These are phyloP conservation scores for Coboldia fuscipes DNA, from an alignment of 1,140 invertebrate genomes.

Conservation along the genomic window DNA sequence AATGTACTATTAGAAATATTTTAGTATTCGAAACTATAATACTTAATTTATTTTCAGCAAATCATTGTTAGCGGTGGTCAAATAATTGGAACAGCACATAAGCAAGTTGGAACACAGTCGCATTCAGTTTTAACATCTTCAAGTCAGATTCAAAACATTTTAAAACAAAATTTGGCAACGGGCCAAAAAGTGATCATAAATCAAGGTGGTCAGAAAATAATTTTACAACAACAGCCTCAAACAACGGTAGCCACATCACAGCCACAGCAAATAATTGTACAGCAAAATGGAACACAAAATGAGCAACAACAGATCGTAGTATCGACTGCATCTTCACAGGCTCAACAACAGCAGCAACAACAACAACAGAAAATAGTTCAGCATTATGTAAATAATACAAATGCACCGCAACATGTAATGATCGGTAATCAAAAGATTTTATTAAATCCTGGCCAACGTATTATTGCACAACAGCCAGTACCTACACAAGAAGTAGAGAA, in stretches of 20 bases:
- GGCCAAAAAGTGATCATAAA: constrained; percentile 13
- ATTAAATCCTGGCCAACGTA: constrained; percentile 18
- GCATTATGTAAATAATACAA: constrained; percentile 20
- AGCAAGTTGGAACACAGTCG: no score
- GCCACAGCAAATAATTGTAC: background rate
- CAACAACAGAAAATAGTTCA: constrained; percentile 17
- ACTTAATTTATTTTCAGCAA: no score
- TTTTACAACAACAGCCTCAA: background rate
- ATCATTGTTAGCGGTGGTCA: no score
- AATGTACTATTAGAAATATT: no score
- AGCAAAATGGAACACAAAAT: constrained; percentile 11
- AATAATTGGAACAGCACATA: no score
- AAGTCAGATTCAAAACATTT: constrained; percentile 13
- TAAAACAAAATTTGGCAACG: constrained; percentile 15
- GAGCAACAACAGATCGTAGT: constrained; percentile 18
- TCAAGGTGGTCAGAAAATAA: background rate
- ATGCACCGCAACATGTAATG: constrained; percentile 20
- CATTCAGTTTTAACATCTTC: constrained; percentile 3
- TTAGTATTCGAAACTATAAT: no score
- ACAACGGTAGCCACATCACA: background rate
- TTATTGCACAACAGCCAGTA: constrained; percentile 10
- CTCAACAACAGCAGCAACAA: constrained; percentile 6
- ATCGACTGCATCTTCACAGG: constrained; percentile 6
- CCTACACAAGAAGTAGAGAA: constrained; percentile 6
- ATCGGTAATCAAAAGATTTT: constrained; percentile 18